These are phyloP conservation scores for Rhagoletis pomonella DNA, from an alignment of 1,140 invertebrate genomes.

Conservation along the genomic window DNA sequence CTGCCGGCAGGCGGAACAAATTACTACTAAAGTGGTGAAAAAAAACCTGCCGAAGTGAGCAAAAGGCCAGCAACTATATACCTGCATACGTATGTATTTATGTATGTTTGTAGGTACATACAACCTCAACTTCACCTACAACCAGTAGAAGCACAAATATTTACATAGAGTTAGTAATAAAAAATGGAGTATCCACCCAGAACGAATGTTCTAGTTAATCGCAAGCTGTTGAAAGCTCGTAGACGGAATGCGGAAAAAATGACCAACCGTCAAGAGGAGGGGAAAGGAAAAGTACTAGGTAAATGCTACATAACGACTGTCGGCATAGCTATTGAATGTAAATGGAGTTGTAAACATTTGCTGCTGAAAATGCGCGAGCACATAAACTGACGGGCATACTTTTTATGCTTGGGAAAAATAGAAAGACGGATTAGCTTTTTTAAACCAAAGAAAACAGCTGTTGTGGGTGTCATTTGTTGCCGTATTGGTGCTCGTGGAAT, in stretches of 20 bases:
- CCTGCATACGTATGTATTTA: too few relatives aligned
- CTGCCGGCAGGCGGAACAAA: conserved; percentile 20
- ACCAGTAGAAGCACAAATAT: background rate
- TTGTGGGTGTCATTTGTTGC: background rate
- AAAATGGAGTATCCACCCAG: background rate
- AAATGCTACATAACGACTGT: background rate
- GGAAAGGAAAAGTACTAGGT: background rate
- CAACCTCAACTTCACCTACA: too few relatives aligned
- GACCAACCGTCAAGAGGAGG: too few relatives aligned
- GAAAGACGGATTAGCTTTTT: background rate
- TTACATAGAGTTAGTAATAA: background rate
- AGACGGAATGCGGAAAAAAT: background rate
- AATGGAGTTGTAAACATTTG: conserved; percentile 36
- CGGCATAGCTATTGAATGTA: conserved; percentile 60
- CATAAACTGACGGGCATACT: background rate
- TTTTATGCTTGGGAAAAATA: too few relatives aligned
- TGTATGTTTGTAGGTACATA: too few relatives aligned
- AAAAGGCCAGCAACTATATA: background rate
- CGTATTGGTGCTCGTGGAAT: background rate
- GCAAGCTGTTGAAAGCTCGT: background rate
- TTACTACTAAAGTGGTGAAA: background rate
- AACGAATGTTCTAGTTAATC: background rate
- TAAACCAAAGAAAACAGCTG: background rate
- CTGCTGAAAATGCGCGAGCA: background rate
- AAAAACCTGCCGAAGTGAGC: background rate